phyloP scores from a whole-genome alignment of 1,140 invertebrate genomes.

The Phymorhynchus buccinoides region DNA sequence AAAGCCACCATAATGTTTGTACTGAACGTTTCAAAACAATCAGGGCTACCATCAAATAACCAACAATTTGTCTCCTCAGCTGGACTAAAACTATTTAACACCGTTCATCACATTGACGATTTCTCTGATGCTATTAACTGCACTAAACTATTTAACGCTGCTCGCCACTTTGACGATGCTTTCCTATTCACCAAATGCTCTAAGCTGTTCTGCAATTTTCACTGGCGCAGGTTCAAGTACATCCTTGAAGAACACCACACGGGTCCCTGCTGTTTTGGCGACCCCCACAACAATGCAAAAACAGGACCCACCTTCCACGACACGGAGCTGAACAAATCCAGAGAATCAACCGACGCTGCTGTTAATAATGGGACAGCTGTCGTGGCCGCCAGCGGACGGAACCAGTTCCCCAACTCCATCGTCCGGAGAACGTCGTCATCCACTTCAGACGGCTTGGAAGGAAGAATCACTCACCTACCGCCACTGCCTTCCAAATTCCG shows the following conservation, averaged over 20 bases:
- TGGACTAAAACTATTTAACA: too few relatives aligned
- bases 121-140: too few relatives aligned
- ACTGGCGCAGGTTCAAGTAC: background rate
- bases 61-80: too few relatives aligned
- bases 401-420: background rate
- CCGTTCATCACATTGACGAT: too few relatives aligned
- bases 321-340: background rate
- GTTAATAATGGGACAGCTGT: background rate
- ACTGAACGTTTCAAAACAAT: too few relatives aligned
- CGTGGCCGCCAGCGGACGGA: too few relatives aligned
- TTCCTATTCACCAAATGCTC: too few relatives aligned
- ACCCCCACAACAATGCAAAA: background rate
- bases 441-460: background rate
- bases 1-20: too few relatives aligned
- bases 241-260: background rate
- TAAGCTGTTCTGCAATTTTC: too few relatives aligned
- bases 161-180: too few relatives aligned
- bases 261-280: background rate
- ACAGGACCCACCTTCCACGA: background rate
- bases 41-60: too few relatives aligned
- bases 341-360: background rate
- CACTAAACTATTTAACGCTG: too few relatives aligned
- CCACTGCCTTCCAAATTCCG: background rate
- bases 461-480: background rate
- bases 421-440: background rate